Percentiles rank a stretch among this genome's conserved stretches.
Evolutionary conservation across 2,113 vertebrate species (phyloP).

Genomic region (Heloderma charlesbogerti): DNA sequence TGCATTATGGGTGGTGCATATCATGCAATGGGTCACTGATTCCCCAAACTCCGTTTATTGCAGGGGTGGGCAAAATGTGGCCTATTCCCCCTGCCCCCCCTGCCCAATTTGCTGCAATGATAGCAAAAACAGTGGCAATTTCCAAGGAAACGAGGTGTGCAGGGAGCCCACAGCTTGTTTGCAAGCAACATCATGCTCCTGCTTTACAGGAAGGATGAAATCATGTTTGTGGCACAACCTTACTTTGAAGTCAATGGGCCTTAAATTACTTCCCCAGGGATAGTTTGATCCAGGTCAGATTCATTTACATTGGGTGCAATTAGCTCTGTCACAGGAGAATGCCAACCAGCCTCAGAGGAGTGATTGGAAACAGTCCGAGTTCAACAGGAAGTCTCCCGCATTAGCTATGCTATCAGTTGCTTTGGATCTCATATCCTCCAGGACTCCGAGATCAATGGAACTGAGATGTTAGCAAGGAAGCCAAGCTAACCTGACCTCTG

Average conservation of each 20-base stretch:
- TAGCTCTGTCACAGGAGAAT: background rate
- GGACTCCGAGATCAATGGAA: background rate
- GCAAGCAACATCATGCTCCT: too few relatives aligned
- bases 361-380: background rate
- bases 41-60: too few relatives aligned
- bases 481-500: accelerated
- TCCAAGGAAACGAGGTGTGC: too few relatives aligned
- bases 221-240: background rate
- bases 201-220: background rate
- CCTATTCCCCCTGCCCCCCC: too few relatives aligned
- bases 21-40: background rate
- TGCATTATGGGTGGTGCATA: background rate
- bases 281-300: background rate
- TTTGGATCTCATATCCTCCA: background rate
- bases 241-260: background rate
- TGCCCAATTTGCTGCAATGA: too few relatives aligned
- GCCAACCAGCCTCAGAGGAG: background rate
- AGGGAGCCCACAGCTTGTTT: too few relatives aligned
- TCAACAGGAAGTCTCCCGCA: background rate
- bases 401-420: background rate
- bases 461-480: background rate
- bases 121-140: too few relatives aligned
- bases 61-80: too few relatives aligned
- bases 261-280: background rate
- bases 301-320: background rate